phyloP scores from a whole-genome alignment of 2,113 vertebrate species.

The Symphodus melops region DNA sequence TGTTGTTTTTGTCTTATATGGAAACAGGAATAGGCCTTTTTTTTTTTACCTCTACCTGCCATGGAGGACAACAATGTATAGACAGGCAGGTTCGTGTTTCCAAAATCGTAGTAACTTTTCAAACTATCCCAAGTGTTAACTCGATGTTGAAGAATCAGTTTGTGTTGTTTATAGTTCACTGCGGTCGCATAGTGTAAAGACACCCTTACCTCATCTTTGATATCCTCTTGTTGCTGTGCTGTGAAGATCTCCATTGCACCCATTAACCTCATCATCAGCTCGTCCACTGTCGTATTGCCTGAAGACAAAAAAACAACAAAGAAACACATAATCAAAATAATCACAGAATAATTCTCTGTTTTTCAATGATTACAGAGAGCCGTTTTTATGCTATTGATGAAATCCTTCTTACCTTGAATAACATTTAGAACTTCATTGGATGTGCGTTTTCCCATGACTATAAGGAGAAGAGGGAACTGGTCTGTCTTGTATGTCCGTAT shows the following conservation, averaged over 20 bases:
- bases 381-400: background rate
- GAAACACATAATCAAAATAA: slow-evolving; percentile 62
- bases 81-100: no score
- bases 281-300: slow-evolving; percentile 99
- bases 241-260: slow-evolving; percentile 99
- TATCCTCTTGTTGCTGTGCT: slow-evolving; percentile 98
- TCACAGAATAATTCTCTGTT: slow-evolving; percentile 20
- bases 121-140: no score
- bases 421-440: slow-evolving; percentile 99
- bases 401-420: slow-evolving; percentile 92
- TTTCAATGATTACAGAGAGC: background rate
- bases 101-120: no score
- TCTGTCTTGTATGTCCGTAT: slow-evolving; percentile 98
- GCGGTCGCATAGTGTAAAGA: background rate
- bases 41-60: no score
- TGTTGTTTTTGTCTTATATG: no score
- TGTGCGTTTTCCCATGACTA: slow-evolving; percentile 99
- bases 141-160: no score
- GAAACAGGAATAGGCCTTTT: no score
- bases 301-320: slow-evolving; percentile 15
- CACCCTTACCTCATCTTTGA: slow-evolving; percentile 93
- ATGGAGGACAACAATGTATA: no score
- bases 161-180: background rate
- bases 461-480: slow-evolving; percentile 97
- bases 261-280: slow-evolving; percentile 99